Conservation (phyloP, 2,888 invertebrate species). For the Eubasilissa splendida region DNA sequence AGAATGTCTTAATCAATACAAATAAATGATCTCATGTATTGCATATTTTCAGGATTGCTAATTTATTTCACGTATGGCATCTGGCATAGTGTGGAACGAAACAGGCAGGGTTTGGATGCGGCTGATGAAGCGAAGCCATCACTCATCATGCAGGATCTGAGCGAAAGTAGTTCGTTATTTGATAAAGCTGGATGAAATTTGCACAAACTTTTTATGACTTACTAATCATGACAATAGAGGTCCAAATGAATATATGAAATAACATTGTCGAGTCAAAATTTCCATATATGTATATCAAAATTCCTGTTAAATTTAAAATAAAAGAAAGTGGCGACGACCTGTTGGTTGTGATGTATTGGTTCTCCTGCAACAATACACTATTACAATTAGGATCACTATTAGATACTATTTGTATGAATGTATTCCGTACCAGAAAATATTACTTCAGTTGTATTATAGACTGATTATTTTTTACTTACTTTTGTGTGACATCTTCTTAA, state of each 20-base stretch:
- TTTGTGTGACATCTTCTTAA: too few relatives aligned
- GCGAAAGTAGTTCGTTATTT: slow-evolving; percentile 43
- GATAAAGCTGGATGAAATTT: slow-evolving; percentile 6
- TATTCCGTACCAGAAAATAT: too few relatives aligned
- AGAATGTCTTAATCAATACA: too few relatives aligned
- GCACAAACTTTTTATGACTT: background rate
- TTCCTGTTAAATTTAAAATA: background rate
- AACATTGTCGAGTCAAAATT: background rate
- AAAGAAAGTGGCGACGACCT: background rate
- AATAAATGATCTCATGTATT: too few relatives aligned
- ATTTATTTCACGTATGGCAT: slow-evolving; percentile 84
- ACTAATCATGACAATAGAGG: background rate
- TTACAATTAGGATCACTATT: too few relatives aligned
- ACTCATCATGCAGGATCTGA: slow-evolving; percentile 50
- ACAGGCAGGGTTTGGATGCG: background rate
- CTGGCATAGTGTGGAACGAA: slow-evolving; percentile 76
- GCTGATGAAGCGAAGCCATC: slow-evolving; percentile 27
- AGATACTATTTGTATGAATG: too few relatives aligned
- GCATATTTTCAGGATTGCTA: slow-evolving; percentile 71
- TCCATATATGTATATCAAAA: background rate
- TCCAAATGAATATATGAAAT: background rate
- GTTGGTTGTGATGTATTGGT: background rate
- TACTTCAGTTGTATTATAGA: too few relatives aligned
- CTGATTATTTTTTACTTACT: too few relatives aligned
- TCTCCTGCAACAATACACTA: too few relatives aligned